Conservation (phyloP, 2,888 invertebrate genomes). For the Leistus spinibarbis region DNA sequence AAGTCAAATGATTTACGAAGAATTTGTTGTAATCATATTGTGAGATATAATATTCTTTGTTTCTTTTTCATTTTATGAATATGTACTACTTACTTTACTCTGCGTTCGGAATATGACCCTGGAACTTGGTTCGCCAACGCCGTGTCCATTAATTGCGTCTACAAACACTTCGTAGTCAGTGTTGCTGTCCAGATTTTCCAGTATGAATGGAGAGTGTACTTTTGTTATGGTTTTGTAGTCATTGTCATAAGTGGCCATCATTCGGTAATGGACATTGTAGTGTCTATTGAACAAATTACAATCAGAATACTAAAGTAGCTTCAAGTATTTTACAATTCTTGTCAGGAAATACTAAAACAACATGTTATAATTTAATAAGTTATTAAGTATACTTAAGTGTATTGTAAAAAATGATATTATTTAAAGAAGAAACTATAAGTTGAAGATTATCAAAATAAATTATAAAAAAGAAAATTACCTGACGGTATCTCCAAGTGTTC, state of each 20-base stretch:
- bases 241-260: conserved; percentile 52
- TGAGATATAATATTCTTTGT: too few species aligned
- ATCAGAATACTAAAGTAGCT: too few species aligned
- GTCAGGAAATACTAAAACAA: conserved; percentile 17
- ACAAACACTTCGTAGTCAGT: conserved; percentile 82
- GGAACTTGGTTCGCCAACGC: conserved; percentile 76
- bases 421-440: too few species aligned
- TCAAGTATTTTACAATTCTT: not conserved
- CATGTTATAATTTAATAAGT: not conserved
- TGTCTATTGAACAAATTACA: conserved; percentile 40
- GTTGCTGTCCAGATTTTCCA: conserved; percentile 75
- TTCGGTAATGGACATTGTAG: conserved; percentile 59
- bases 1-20: too few species aligned
- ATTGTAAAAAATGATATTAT: too few species aligned
- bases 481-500: conserved; percentile 73
- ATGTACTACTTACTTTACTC: conserved; percentile 64
- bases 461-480: conserved; percentile 54
- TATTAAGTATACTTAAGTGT: too few species aligned
- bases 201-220: conserved; percentile 73
- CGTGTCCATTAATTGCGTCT: conserved; percentile 79
- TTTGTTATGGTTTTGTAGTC: conserved; percentile 54
- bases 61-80: too few species aligned
- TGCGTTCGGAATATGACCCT: conserved; percentile 78
- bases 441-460: not conserved
- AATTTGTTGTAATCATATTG: too few species aligned